Percentiles rank a stretch among this genome's conserved stretches.
Evolutionary conservation across 2,797 vertebrate species (phyloP).

Genomic region (Cygnus olor): DNA sequence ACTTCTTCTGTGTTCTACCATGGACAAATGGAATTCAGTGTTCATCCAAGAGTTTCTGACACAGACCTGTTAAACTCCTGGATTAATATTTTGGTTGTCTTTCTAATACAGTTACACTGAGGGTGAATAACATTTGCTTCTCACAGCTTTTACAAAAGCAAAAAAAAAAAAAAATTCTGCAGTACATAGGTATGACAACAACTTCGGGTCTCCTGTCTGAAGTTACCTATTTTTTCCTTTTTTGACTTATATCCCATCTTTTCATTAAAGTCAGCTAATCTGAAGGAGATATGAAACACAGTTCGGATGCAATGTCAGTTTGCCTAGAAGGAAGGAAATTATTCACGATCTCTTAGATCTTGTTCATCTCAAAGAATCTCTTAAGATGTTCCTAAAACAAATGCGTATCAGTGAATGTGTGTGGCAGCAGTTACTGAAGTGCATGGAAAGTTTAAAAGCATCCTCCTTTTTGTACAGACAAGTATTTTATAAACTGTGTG

Average conservation of each 20-base stretch:
- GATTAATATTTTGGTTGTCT: not conserved
- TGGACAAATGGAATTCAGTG: not conserved
- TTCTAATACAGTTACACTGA: not conserved
- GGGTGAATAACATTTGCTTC: not conserved
- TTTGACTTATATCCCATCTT: not conserved
- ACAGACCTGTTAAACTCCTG: not conserved
- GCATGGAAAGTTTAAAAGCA: not conserved
- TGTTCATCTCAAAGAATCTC: not conserved
- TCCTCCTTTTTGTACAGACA: not conserved
- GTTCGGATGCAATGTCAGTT: not conserved
- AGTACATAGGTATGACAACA: not conserved
- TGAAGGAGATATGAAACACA: not conserved
- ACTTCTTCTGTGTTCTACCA: not conserved
- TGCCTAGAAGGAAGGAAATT: not conserved
- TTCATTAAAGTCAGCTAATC: not conserved
- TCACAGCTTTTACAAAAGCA: not conserved
- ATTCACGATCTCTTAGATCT: not conserved
- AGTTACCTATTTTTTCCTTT: not conserved
- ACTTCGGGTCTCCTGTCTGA: not conserved
- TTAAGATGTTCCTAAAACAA: constrained; percentile 16
- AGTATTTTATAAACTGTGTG: not conserved
- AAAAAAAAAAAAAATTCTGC: not conserved
- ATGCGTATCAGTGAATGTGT: not conserved
- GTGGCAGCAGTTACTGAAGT: not conserved
- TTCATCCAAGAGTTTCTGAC: not conserved